phyloP scores from a whole-genome alignment of 2,888 invertebrate genomes.

The Pseudococcus viburni region DNA sequence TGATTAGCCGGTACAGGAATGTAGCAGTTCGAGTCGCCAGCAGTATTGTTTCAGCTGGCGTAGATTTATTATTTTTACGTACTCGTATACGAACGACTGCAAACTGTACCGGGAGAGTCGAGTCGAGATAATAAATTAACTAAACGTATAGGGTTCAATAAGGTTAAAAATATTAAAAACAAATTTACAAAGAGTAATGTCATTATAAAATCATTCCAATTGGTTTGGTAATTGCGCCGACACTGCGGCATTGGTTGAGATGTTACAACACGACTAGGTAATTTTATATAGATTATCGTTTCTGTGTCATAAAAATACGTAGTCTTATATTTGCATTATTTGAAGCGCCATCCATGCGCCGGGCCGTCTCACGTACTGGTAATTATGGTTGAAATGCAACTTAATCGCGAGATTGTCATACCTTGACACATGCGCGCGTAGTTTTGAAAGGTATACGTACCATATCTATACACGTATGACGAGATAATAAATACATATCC shows the following conservation, averaged over 20 bases:
- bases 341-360: not conserved
- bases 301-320: not conserved
- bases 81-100: not conserved
- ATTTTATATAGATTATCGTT: constrained; percentile 32
- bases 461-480: not conserved
- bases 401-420: constrained; percentile 12
- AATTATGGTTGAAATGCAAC: constrained; percentile 31
- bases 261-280: constrained; percentile 6
- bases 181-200: constrained; percentile 22
- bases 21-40: not conserved
- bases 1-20: not conserved
- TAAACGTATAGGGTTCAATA: constrained; percentile 7
- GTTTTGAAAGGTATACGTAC: not conserved
- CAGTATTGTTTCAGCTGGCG: not conserved
- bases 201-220: constrained; percentile 1
- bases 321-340: not conserved
- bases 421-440: not conserved
- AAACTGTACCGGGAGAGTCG: not conserved
- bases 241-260: not conserved
- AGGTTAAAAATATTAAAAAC: constrained; percentile 37
- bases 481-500: not conserved
- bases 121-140: not conserved
- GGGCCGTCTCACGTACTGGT: not conserved
- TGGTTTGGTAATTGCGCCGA: not conserved
- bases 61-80: constrained; percentile 13